These are phyloP conservation scores for Phrynocephalus vlangalii DNA, from an alignment of 2,797 vertebrate species.

Conservation along the genomic window DNA sequence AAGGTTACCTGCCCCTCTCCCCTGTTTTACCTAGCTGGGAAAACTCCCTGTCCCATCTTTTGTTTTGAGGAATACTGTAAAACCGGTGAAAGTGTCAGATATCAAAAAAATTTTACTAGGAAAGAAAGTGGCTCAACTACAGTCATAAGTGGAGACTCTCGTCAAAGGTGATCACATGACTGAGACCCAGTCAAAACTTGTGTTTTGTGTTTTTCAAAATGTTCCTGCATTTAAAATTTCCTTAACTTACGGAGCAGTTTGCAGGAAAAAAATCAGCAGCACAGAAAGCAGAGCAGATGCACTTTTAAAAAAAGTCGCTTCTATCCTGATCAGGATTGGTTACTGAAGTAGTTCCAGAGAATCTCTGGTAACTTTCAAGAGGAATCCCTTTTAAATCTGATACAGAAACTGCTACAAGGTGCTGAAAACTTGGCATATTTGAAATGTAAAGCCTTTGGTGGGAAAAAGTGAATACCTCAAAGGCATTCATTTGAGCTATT, in stretches of 20 bases:
- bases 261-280: background rate
- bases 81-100: background rate
- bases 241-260: background rate
- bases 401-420: background rate
- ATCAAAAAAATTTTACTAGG: background rate
- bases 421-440: background rate
- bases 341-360: background rate
- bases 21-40: background rate
- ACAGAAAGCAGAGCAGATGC: background rate
- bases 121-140: background rate
- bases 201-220: background rate
- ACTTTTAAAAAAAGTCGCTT: background rate
- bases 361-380: background rate
- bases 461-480: constrained; percentile 4
- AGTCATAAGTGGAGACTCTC: background rate
- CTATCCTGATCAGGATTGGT: background rate
- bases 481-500: background rate
- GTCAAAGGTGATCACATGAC: background rate
- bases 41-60: background rate
- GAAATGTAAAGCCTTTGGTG: constrained; percentile 26
- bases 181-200: background rate
- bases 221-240: background rate
- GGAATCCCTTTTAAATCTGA: background rate
- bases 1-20: background rate
- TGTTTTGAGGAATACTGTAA: background rate